A percentile compares a stretch with the other conserved stretches of the same genome.
phyloP scores from a whole-genome alignment of 2,888 invertebrate species.

The Cheilosia vernalis region DNA sequence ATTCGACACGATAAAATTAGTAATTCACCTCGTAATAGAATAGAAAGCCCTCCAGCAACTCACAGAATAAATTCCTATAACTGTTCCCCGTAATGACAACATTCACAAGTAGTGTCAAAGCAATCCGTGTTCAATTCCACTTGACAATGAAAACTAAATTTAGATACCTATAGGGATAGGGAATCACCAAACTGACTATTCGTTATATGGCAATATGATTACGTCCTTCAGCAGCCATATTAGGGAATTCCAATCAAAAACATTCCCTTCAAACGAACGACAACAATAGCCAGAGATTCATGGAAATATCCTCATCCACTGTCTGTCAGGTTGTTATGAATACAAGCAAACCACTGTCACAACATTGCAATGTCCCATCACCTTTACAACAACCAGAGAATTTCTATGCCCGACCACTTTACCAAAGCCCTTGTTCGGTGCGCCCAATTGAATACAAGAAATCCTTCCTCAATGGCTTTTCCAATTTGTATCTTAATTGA shows the following conservation, averaged over 20 bases:
- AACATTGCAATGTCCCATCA: slow-evolving; percentile 42
- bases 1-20: too few relatives aligned
- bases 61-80: too few relatives aligned
- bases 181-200: too few relatives aligned
- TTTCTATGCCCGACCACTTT: slow-evolving; percentile 20
- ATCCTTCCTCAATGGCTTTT: slow-evolving; percentile 46
- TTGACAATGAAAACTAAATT: background rate
- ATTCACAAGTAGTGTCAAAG: too few relatives aligned
- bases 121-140: background rate
- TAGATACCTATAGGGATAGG: too few relatives aligned
- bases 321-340: slow-evolving; percentile 33
- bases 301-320: slow-evolving; percentile 9
- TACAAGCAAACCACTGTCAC: slow-evolving; percentile 48
- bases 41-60: too few relatives aligned
- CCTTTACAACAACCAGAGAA: slow-evolving; percentile 24
- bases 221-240: background rate
- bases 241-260: slow-evolving; percentile 28
- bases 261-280: slow-evolving; percentile 24
- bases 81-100: too few relatives aligned
- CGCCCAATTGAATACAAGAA: slow-evolving; percentile 36
- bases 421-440: background rate
- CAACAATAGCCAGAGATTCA: slow-evolving; percentile 11
- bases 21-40: too few relatives aligned
- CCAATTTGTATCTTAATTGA: slow-evolving; percentile 69
- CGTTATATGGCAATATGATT: background rate